These are phyloP conservation scores for Chlorops oryzae DNA, from an alignment of 1,140 invertebrate genomes.

Conservation along the genomic window DNA sequence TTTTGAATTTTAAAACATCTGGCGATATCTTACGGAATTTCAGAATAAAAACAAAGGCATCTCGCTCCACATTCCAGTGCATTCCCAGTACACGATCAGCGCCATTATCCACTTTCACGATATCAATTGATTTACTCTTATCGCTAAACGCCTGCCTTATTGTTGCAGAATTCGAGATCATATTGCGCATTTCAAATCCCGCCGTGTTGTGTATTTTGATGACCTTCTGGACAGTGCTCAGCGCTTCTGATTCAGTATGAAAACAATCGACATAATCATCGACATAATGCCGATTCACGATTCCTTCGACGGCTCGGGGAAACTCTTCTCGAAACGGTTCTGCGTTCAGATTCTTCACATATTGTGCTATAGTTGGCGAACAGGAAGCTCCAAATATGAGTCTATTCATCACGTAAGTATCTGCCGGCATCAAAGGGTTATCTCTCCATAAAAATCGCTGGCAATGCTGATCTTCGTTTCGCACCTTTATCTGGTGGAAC, in stretches of 20 bases:
- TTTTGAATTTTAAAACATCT: background rate
- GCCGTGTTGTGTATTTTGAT: conserved; percentile 26
- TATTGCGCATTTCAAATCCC: conserved; percentile 22
- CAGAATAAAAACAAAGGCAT: too few species aligned
- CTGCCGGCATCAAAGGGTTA: background rate
- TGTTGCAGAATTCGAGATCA: conserved; percentile 12
- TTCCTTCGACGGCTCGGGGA: background rate
- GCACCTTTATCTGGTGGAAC: too few species aligned
- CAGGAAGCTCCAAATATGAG: conserved; percentile 1
- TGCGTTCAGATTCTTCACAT: conserved; percentile 1
- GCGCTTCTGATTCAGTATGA: conserved; percentile 21
- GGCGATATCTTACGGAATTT: background rate
- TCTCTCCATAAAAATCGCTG: conserved; percentile 1
- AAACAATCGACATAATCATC: conserved; percentile 43
- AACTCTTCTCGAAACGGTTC: background rate
- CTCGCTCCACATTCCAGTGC: too few species aligned
- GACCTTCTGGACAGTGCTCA: conserved; percentile 22
- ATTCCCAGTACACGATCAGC: too few species aligned
- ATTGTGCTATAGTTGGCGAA: background rate
- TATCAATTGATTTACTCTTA: too few species aligned
- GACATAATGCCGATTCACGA: conserved; percentile 17
- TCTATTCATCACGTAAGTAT: background rate
- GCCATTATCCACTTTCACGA: too few species aligned
- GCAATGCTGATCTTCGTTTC: background rate
- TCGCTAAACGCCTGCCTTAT: too few species aligned